Percentiles rank a stretch among this genome's conserved stretches.
These are phyloP conservation scores for Diarsia mendica DNA, from an alignment of 2,888 invertebrate species.

Conservation along the genomic window DNA sequence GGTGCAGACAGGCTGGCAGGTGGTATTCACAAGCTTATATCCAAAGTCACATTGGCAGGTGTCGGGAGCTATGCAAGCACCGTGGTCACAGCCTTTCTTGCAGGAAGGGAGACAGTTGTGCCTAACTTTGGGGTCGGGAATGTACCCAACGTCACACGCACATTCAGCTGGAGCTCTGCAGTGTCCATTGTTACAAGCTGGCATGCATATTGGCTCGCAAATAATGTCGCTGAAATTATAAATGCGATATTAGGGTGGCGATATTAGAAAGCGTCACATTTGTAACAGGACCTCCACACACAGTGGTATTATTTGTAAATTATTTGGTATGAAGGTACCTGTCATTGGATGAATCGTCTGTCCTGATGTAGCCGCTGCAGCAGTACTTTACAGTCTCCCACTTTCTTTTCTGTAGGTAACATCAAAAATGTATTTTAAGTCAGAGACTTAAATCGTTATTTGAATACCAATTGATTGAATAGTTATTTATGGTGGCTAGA, in stretches of 20 bases:
- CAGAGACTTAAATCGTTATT: neutral
- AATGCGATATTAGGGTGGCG: neutral
- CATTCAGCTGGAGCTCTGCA: slow-evolving; percentile 67
- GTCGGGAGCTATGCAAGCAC: slow-evolving; percentile 69
- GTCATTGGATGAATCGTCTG: slow-evolving; percentile 31
- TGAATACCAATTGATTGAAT: neutral
- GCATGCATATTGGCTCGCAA: slow-evolving; percentile 73
- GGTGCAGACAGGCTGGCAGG: slow-evolving; percentile 58
- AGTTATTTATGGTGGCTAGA: neutral
- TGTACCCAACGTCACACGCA: slow-evolving; percentile 53
- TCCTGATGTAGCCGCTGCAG: slow-evolving; percentile 41
- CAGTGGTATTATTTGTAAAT: neutral
- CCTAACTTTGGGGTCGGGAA: neutral
- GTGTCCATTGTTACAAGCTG: slow-evolving; percentile 69
- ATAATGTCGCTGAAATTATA: slow-evolving; percentile 51
- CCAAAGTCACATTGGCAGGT: slow-evolving; percentile 61
- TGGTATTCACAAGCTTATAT: slow-evolving; percentile 27
- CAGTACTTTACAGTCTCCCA: slow-evolving; percentile 20
- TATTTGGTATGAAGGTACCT: slow-evolving; percentile 13
- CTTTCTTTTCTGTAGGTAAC: slow-evolving; percentile 40
- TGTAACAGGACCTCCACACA: neutral
- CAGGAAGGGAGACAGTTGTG: slow-evolving; percentile 54
- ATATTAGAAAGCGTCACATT: neutral
- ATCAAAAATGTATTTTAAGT: neutral
- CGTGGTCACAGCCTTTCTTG: slow-evolving; percentile 66